A percentile compares a stretch with the other conserved stretches of the same genome.
Evolutionary conservation across 2,888 invertebrate species (phyloP).

Genomic region (Ormyrus labotus): DNA sequence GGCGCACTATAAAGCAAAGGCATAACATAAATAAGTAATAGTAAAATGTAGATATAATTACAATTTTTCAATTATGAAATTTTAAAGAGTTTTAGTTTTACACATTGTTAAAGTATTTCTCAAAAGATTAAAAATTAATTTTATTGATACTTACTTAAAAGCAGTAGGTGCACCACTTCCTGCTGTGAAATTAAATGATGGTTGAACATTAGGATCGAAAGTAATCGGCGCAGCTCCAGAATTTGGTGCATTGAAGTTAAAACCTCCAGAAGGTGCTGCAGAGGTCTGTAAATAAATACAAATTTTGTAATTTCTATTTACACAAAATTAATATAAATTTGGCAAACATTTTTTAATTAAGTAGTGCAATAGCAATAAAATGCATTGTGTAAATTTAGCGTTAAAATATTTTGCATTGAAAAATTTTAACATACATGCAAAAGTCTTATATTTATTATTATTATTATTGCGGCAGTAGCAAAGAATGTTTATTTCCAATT

Average conservation of each 20-base stretch:
- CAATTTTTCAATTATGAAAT: neutral
- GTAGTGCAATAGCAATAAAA: neutral
- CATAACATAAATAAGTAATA: no score
- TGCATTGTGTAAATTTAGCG: neutral
- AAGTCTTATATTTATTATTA: no score
- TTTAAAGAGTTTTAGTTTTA: neutral
- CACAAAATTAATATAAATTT: neutral
- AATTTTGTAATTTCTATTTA: neutral
- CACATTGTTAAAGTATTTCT: neutral
- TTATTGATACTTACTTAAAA: conserved; percentile 76
- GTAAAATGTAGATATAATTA: conserved; percentile 18
- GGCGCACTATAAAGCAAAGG: conserved; percentile 60
- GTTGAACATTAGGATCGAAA: conserved; percentile 76
- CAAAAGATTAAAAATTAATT: conserved; percentile 8
- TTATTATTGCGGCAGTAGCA: no score
- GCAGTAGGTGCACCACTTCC: conserved; percentile 71
- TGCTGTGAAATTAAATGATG: conserved; percentile 77
- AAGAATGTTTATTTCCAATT: no score
- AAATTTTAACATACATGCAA: neutral
- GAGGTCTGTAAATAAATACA: conserved; percentile 14
- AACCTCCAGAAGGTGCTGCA: conserved; percentile 65
- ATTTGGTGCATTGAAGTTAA: conserved; percentile 70
- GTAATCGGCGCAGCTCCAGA: conserved; percentile 61
- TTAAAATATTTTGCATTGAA: neutral
- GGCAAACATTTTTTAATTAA: neutral